Base-by-base conservation (phyloP, 2,888 invertebrate species). In the Gasteruption jaculator region DNA sequence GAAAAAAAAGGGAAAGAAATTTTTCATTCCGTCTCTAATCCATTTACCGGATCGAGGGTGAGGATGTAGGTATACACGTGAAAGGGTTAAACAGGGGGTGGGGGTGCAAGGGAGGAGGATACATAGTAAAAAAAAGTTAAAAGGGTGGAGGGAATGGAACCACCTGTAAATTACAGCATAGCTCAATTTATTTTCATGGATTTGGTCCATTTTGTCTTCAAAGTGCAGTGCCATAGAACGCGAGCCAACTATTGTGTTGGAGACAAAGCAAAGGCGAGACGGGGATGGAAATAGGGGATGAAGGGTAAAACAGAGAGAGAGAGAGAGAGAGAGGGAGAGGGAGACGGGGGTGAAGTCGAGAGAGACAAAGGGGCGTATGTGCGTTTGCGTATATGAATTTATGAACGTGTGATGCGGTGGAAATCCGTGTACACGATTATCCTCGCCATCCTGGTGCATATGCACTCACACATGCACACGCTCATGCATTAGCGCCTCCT, bases 31-130 rank as follows among this genome's bases (percentile, higher is more conserved):
- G n/a, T n/a, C n/a, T n/a, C n/a, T n/a, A n/a, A n/a, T n/a, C n/a
- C n/a, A n/a, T n/a, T n/a, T n/a, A n/a, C n/a, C n/a, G n/a, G n/a
- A n/a, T n/a, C n/a, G n/a, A n/a, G n/a, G n/a, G n/a, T n/a, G n/a
- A n/a, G n/a, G n/a, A n/a, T n/a, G n/a, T n/a, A n/a, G 40, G 22
- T 18, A 29, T 29, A 33, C 35, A 22, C 49, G 40, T 34, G 26
- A 20, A 34, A 15, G 37, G 38, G 38, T 33, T 32, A 38, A 21
- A 21, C 29, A n/a, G 30, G 12, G 45, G n/a, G n/a, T n/a, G n/a
- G n/a, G n/a, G n/a, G n/a, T n/a, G n/a, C n/a, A n/a, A n/a, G n/a
- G n/a, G n/a, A n/a, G n/a, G n/a, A n/a, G n/a, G n/a, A n/a, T n/a
- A n/a, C n/a, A 14, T 27, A 27, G 8, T 18, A 10, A 8, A 22